Conservation (phyloP, 2,888 invertebrate species). For the Allophyes oxyacanthae region DNA sequence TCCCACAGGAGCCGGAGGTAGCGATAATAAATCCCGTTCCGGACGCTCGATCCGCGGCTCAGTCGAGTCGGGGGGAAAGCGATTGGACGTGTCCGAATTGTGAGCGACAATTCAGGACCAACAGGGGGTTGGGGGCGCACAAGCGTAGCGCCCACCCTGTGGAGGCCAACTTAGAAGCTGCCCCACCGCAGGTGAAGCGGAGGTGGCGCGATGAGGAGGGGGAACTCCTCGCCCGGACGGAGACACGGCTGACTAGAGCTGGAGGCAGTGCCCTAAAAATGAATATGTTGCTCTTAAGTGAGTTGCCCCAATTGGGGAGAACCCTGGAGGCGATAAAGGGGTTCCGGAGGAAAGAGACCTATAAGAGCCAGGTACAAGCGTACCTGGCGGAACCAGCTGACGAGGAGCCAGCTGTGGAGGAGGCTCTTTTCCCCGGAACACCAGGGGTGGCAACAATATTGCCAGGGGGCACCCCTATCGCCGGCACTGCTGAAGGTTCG, state of each 20-base stretch:
- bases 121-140: slow-evolving; percentile 14
- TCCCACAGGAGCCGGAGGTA: slow-evolving; percentile 20
- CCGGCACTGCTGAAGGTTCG: background rate
- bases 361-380: slow-evolving; percentile 19
- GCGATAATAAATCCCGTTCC: background rate
- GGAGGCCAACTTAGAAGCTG: slow-evolving; percentile 14
- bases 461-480: background rate
- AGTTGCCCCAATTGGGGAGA: slow-evolving; percentile 10
- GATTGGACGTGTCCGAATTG: slow-evolving; percentile 9
- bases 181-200: slow-evolving; percentile 19
- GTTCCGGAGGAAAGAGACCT: slow-evolving; percentile 6
- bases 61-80: background rate
- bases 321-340: slow-evolving; percentile 4
- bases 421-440: background rate
- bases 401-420: too few relatives aligned
- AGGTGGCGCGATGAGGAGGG: slow-evolving; percentile 1
- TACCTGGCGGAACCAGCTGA: background rate
- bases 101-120: slow-evolving; percentile 1
- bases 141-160: slow-evolving; percentile 11
- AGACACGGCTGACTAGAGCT: slow-evolving; percentile 11
- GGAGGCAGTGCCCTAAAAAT: slow-evolving; percentile 6
- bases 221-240: slow-evolving; percentile 9
- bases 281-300: accelerated
- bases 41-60: slow-evolving; percentile 11
- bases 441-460: background rate